phyloP scores from a whole-genome alignment of 2,888 invertebrate species.

The Abrostola tripartita region DNA sequence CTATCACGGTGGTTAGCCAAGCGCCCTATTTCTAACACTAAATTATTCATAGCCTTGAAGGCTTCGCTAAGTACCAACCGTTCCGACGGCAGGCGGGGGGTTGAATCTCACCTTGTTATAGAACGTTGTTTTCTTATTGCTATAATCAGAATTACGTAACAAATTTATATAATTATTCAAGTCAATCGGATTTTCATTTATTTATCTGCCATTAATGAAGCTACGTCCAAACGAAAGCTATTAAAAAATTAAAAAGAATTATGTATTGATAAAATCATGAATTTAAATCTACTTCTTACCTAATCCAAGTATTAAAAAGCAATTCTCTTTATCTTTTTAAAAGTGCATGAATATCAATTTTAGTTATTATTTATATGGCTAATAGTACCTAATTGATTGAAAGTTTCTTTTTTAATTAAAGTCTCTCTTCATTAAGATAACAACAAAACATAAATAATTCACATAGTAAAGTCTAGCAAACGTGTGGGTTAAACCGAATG shows the following conservation, averaged over 20 bases:
- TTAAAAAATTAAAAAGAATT: too few species aligned
- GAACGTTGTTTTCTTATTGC: conserved; percentile 46
- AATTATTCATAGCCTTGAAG: conserved; percentile 79
- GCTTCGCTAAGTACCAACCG: conserved; percentile 69
- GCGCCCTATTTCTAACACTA: conserved; percentile 78
- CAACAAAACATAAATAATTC: not conserved
- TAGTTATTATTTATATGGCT: too few species aligned
- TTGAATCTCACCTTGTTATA: conserved; percentile 56
- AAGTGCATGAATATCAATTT: too few species aligned
- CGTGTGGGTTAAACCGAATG: conserved; percentile 27
- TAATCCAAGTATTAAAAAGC: too few species aligned
- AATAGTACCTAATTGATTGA: too few species aligned
- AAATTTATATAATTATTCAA: too few species aligned
- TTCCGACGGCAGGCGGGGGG: conserved; percentile 51
- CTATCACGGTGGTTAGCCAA: conserved; percentile 62
- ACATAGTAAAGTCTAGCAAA: conserved; percentile 8
- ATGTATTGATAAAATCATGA: too few species aligned
- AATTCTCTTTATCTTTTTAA: too few species aligned
- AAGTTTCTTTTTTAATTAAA: not conserved
- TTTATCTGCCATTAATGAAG: too few species aligned
- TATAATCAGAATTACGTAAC: conserved; percentile 30
- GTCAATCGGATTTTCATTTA: too few species aligned
- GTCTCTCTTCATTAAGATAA: not conserved
- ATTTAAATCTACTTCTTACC: too few species aligned
- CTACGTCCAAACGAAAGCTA: too few species aligned